Conservation (phyloP, 2,888 invertebrate species). For the Eudasyphora cyanicolor region DNA sequence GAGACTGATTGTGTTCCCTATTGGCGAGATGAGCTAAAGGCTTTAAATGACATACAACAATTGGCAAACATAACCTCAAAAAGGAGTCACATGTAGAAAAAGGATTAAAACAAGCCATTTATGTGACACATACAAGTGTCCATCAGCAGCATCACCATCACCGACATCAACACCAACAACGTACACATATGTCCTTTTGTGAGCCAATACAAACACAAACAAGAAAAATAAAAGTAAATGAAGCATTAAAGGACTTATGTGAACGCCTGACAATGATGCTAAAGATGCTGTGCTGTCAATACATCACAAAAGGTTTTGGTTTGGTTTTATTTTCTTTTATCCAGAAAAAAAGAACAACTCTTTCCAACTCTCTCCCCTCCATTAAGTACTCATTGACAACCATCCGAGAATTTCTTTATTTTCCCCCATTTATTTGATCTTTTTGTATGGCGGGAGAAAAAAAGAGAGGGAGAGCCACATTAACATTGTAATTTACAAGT, state of each 20-base stretch:
- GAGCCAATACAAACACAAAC: constrained; percentile 50
- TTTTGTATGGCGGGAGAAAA: constrained; percentile 1
- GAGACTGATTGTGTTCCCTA: constrained; percentile 24
- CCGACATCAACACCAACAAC: constrained; percentile 18
- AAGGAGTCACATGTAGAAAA: constrained; percentile 58
- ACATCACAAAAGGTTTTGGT: constrained; percentile 1
- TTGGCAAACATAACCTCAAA: constrained; percentile 61
- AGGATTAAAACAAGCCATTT: constrained; percentile 77
- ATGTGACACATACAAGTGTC: constrained; percentile 71
- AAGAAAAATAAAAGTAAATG: constrained; percentile 75
- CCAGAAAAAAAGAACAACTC: constrained; percentile 1
- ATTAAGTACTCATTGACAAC: background rate
- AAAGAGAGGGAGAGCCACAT: constrained; percentile 40
- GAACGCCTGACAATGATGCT: constrained; percentile 49
- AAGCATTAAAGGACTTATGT: constrained; percentile 76
- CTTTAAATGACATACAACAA: constrained; percentile 35
- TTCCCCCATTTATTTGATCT: constrained; percentile 6
- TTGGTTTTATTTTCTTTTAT: background rate
- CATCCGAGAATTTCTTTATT: constrained; percentile 18
- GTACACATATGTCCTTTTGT: constrained; percentile 23
- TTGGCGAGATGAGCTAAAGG: background rate
- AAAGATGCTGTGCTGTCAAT: constrained; percentile 27
- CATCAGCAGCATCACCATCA: constrained; percentile 66
- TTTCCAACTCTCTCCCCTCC: background rate
- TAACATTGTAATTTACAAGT: constrained; percentile 30